These are phyloP conservation scores for Tachycineta bicolor DNA, from an alignment of 2,113 vertebrate genomes.

Conservation along the genomic window DNA sequence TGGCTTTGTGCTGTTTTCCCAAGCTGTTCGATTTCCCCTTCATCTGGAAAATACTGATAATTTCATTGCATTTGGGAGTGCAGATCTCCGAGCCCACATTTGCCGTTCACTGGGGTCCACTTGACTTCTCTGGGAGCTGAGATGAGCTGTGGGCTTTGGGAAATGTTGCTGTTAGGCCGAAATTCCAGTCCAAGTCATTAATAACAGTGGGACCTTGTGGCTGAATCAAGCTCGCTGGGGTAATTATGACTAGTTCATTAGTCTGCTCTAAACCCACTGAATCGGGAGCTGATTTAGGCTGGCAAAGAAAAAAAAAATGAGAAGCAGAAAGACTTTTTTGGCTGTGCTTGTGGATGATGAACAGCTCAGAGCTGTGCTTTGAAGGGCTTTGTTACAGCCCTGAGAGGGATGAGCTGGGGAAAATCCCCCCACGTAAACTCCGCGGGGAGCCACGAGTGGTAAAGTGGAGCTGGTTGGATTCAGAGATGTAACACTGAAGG, in stretches of 20 bases:
- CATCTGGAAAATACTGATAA: neutral
- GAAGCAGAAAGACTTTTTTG: neutral
- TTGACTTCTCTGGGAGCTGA: neutral
- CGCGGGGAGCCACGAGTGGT: neutral
- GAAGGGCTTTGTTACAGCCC: neutral
- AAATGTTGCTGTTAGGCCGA: neutral
- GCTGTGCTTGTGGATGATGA: neutral
- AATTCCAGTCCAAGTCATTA: neutral
- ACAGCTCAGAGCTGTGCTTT: neutral
- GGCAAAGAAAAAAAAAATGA: rapidly evolving
- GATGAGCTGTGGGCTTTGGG: neutral
- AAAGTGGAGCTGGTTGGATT: neutral
- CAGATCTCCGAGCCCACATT: neutral
- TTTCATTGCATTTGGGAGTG: neutral
- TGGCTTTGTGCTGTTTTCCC: neutral
- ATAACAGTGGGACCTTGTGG: neutral
- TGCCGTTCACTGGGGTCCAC: neutral
- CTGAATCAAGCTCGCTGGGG: neutral
- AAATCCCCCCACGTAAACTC: neutral
- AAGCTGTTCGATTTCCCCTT: neutral
- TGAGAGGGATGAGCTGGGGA: neutral
- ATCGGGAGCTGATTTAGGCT: neutral
- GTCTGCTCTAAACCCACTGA: neutral
- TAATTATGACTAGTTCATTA: neutral
- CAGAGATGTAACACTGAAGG: neutral